Percentiles rank a stretch among this genome's conserved stretches.
Evolutionary conservation across 30 jellyfish, hydroid and myxozoan species (phyloP).

Genomic region (Cassiopea andromeda): DNA sequence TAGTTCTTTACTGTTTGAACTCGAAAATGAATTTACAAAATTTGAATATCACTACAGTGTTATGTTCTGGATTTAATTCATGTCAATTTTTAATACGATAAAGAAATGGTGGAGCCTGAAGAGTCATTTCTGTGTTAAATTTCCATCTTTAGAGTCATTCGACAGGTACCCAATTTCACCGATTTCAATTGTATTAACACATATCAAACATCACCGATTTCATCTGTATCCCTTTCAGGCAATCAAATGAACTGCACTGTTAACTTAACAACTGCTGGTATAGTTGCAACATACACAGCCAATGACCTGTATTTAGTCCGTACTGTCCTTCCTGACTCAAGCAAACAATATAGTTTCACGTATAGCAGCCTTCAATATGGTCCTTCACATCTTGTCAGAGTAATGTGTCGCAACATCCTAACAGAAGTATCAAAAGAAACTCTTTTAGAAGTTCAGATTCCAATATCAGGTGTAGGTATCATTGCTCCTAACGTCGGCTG

Average conservation of each 20-base stretch:
- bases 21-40: too few relatives aligned
- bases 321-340: not conserved
- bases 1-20: too few relatives aligned
- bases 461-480: not conserved
- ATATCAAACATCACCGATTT: not conserved
- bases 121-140: too few relatives aligned
- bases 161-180: too few relatives aligned
- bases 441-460: constrained; percentile 3
- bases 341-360: constrained; percentile 4
- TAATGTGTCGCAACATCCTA: constrained; percentile 21
- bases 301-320: not conserved
- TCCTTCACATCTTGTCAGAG: constrained; percentile 11
- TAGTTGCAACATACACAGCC: constrained; percentile 2
- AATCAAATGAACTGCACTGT: constrained; percentile 41
- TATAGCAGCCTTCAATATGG: not conserved
- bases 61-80: too few relatives aligned
- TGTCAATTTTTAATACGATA: too few relatives aligned
- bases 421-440: constrained; percentile 2
- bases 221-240: not conserved
- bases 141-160: too few relatives aligned
- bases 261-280: constrained; percentile 39
- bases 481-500: constrained; percentile 19
- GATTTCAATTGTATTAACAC: too few relatives aligned
- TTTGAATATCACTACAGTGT: too few relatives aligned
- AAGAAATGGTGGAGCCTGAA: too few relatives aligned